Conservation (phyloP, 2,113 vertebrate species). For the Poeciliopsis retropinna region DNA sequence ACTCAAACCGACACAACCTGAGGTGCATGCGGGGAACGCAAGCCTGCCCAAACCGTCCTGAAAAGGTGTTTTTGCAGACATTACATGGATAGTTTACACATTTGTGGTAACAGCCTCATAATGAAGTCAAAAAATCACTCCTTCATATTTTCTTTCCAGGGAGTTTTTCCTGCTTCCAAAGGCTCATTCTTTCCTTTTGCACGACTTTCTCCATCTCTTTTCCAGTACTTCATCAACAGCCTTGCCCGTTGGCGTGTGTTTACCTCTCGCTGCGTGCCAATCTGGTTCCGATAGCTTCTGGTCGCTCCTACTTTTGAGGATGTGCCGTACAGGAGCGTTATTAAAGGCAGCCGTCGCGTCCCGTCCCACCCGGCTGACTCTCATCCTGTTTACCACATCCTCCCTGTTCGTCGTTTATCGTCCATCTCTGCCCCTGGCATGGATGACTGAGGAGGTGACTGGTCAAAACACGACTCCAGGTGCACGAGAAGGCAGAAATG, state of each 20-base stretch:
- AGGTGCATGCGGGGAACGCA: too few species aligned
- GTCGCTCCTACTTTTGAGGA: constrained; percentile 3
- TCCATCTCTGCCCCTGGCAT: constrained; percentile 22
- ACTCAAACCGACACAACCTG: constrained; percentile 4
- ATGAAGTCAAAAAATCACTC: constrained; percentile 16
- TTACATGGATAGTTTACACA: constrained; percentile 28
- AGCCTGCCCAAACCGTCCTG: constrained; percentile 28
- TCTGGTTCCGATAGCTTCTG: neutral
- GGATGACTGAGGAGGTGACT: neutral
- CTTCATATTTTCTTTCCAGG: constrained; percentile 9
- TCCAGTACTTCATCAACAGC: neutral
- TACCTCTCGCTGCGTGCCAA: neutral
- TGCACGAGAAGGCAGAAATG: constrained; percentile 31
- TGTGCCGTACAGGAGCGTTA: constrained; percentile 11
- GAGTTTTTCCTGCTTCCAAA: neutral
- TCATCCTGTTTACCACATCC: constrained; percentile 46
- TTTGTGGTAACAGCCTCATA: constrained; percentile 29
- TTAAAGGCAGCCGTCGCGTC: constrained; percentile 17
- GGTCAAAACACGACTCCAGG: constrained; percentile 4
- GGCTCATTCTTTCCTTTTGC: constrained; percentile 27
- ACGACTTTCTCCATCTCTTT: constrained; percentile 3
- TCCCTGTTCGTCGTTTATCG: constrained; percentile 45
- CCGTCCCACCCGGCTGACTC: neutral
- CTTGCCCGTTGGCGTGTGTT: neutral
- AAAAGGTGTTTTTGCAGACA: constrained; percentile 54